Conservation (phyloP, 2,113 vertebrate genomes). For the Forbesichthys agassizii region DNA sequence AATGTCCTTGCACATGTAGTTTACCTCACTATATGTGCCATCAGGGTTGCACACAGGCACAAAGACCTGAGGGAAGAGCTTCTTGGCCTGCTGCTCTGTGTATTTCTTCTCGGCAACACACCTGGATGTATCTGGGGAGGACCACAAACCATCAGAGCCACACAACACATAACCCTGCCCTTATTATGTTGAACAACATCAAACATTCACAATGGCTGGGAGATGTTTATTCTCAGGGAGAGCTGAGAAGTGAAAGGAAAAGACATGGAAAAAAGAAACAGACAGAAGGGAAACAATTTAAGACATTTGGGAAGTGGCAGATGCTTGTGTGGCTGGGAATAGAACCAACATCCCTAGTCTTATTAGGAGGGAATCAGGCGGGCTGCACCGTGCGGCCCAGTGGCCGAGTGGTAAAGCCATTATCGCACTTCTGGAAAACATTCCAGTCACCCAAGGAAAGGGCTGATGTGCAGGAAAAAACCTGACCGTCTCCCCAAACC, state of each 20-base stretch:
- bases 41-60: conserved; percentile 94
- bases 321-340: conserved; percentile 71
- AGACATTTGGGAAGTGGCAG: conserved; percentile 70
- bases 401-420: conserved; percentile 75
- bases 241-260: conserved; percentile 48
- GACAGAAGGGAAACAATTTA: conserved; percentile 56
- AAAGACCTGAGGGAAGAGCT: conserved; percentile 93
- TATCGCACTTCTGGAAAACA: conserved; percentile 63
- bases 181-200: conserved; percentile 45
- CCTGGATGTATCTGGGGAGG: conserved; percentile 87
- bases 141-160: conserved; percentile 58
- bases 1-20: conserved; percentile 2
- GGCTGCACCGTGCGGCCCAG: conserved; percentile 37
- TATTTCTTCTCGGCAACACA: conserved; percentile 97
- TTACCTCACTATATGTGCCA: conserved; percentile 95
- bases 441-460: conserved; percentile 69
- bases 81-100: conserved; percentile 96
- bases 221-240: conserved; percentile 44
- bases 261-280: conserved; percentile 22
- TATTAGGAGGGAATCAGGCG: conserved; percentile 55
- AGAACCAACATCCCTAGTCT: conserved; percentile 65
- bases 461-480: conserved; percentile 71
- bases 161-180: conserved; percentile 36
- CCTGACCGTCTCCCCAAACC: conserved; percentile 48
- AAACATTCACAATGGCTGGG: conserved; percentile 45